phyloP scores from a whole-genome alignment of 2,113 vertebrate species.

The Indicator indicator region DNA sequence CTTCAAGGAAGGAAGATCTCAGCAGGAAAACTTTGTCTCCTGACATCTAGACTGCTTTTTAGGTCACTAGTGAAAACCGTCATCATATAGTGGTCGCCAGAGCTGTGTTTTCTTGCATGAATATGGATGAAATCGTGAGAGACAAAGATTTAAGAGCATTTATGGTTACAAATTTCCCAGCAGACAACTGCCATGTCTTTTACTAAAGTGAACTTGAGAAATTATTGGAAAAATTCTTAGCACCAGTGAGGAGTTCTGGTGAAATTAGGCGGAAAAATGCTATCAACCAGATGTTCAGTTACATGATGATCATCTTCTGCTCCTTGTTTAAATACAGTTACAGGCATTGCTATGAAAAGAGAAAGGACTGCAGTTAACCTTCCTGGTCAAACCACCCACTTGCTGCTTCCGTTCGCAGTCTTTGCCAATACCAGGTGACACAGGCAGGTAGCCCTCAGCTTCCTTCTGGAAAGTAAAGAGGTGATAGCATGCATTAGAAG shows the following conservation, averaged over 20 bases:
- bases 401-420: neutral
- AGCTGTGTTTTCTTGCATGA: constrained; percentile 11
- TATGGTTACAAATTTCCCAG: neutral
- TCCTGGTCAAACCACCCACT: neutral
- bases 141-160: neutral
- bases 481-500: neutral
- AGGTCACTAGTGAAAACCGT: neutral
- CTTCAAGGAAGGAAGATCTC: neutral
- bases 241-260: neutral
- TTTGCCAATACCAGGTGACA: neutral
- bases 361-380: neutral
- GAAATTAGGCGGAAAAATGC: neutral
- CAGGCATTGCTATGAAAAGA: neutral
- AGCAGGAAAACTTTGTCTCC: neutral
- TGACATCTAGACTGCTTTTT: neutral
- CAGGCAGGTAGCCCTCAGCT: neutral
- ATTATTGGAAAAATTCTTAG: neutral
- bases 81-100: neutral
- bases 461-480: neutral
- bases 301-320: neutral
- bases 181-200: neutral
- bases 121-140: neutral
- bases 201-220: neutral
- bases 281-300: neutral
- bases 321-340: neutral